Conservation (phyloP, 2,888 invertebrate genomes). For the Erynnis tages region DNA sequence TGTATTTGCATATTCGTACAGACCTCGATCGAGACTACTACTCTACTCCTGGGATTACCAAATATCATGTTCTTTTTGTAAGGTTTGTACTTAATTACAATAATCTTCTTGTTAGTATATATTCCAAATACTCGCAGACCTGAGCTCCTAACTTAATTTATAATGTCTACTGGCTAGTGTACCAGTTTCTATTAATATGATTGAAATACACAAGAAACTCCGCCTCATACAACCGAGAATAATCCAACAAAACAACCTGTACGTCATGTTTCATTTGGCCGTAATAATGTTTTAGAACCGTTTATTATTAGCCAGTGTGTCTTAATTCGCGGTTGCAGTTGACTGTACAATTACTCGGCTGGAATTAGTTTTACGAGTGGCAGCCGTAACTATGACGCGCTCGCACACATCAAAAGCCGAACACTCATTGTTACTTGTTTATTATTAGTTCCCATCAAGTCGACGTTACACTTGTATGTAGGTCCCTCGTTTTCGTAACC, state of each 20-base stretch:
- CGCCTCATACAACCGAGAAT: neutral
- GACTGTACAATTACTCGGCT: conserved; percentile 52
- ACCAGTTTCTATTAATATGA: too few species aligned
- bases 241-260: neutral
- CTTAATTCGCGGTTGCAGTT: conserved; percentile 48
- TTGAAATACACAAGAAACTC: neutral
- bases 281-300: conserved; percentile 36
- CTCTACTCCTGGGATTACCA: too few species aligned
- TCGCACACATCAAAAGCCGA: conserved; percentile 62
- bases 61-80: too few species aligned
- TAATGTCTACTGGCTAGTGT: too few species aligned
- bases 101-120: too few species aligned
- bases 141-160: too few species aligned
- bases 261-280: neutral
- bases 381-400: conserved; percentile 62
- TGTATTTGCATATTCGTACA: neutral
- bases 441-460: conserved; percentile 68
- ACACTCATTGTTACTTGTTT: conserved; percentile 73
- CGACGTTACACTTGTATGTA: conserved; percentile 58
- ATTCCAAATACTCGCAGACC: too few species aligned
- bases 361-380: conserved; percentile 76
- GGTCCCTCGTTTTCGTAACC: conserved; percentile 62
- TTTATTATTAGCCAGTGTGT: conserved; percentile 39
- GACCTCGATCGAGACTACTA: too few species aligned
- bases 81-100: too few species aligned